These are phyloP conservation scores for Brachyhypopomus occidentalis DNA, from an alignment of 2,113 vertebrate genomes.

Conservation along the genomic window DNA sequence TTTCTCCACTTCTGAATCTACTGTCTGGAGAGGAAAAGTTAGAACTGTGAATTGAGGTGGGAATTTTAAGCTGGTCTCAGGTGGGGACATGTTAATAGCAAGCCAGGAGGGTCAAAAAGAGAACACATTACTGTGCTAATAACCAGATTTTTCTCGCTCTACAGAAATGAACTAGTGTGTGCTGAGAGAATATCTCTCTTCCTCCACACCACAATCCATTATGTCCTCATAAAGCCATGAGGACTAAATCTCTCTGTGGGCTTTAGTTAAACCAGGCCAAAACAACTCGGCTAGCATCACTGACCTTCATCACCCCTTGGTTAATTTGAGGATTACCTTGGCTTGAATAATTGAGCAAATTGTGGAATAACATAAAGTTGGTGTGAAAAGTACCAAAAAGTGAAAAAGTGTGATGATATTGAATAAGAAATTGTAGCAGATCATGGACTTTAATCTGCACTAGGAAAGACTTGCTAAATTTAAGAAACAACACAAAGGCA, in stretches of 20 bases:
- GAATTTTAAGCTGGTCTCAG: conserved; percentile 88
- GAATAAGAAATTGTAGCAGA: conserved; percentile 24
- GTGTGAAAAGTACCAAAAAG: not conserved
- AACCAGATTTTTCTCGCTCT: conserved; percentile 84
- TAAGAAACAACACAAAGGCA: conserved; percentile 14
- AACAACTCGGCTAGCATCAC: conserved; percentile 35
- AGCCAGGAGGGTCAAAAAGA: conserved; percentile 74
- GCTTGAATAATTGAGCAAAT: not conserved
- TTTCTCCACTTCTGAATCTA: conserved; percentile 77
- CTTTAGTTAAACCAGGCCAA: conserved; percentile 24
- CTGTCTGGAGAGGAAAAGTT: conserved; percentile 82
- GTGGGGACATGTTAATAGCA: conserved; percentile 88
- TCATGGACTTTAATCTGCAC: conserved; percentile 5
- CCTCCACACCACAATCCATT: conserved; percentile 55
- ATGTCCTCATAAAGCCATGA: conserved; percentile 29
- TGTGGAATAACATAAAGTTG: conserved; percentile 8
- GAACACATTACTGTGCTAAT: conserved; percentile 82
- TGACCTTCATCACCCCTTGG: conserved; percentile 37
- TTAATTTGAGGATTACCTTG: conserved; percentile 51
- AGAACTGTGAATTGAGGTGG: conserved; percentile 87
- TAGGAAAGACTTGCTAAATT: conserved; percentile 11
- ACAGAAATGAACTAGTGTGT: conserved; percentile 57
- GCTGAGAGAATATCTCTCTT: conserved; percentile 12
- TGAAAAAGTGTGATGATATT: not conserved
- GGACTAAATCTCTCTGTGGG: conserved; percentile 29